These are phyloP conservation scores for Drosophila infuscata DNA, from an alignment of 2,888 invertebrate species.

Conservation along the genomic window DNA sequence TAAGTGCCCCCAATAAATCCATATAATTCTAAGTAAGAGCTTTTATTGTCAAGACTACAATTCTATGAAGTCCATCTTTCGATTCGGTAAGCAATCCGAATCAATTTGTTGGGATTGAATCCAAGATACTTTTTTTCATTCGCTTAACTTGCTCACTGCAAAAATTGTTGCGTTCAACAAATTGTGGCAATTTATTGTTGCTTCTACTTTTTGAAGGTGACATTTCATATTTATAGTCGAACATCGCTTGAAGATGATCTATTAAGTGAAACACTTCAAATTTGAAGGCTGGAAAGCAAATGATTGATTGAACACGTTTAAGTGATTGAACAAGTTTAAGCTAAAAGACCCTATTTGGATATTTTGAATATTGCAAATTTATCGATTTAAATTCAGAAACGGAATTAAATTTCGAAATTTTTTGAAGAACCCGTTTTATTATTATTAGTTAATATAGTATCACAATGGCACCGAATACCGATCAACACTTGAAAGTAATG, in stretches of 20 bases:
- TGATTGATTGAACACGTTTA: background rate
- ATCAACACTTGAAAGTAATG: background rate
- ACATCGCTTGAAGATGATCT: background rate
- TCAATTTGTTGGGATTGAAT: background rate
- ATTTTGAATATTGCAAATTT: background rate
- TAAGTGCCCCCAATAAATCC: background rate
- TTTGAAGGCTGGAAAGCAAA: background rate
- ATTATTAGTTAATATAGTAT: background rate
- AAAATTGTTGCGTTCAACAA: background rate
- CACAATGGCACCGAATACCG: background rate
- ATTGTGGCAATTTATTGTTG: background rate
- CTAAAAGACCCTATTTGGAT: background rate
- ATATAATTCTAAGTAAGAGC: background rate
- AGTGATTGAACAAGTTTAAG: background rate
- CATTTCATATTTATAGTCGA: background rate
- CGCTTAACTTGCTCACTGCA: constrained; percentile 37
- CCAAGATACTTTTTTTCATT: constrained; percentile 25
- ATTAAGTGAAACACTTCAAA: background rate
- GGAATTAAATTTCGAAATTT: background rate
- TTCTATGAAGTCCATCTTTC: background rate
- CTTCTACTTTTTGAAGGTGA: background rate
- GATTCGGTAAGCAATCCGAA: background rate
- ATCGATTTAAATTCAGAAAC: background rate
- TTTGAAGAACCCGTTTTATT: background rate
- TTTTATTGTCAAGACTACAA: background rate